Percentiles rank a stretch among this genome's conserved stretches.
Evolutionary conservation across 64 coral and sea anemone genomes (phyloP).

Genomic region (Platygyra sinensis): DNA sequence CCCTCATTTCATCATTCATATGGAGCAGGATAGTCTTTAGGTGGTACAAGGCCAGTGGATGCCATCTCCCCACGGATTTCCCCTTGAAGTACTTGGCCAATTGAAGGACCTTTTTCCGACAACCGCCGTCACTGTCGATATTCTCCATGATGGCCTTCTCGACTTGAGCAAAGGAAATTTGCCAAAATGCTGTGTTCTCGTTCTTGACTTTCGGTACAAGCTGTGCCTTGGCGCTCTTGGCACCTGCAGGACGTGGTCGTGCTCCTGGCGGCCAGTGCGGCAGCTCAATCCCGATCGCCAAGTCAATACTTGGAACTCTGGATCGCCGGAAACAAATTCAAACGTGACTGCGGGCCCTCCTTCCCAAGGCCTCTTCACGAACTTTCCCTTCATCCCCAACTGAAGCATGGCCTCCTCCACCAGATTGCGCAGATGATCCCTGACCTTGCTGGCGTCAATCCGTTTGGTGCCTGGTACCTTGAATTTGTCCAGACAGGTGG

Average conservation of each 20-base stretch:
- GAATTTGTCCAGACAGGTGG: conserved; percentile 21
- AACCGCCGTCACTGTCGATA: conserved; percentile 34
- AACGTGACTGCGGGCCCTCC: conserved; percentile 48
- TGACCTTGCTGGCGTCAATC: conserved; percentile 5
- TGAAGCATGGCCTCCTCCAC: neutral
- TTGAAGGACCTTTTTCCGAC: conserved; percentile 45
- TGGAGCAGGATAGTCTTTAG: conserved; percentile 26
- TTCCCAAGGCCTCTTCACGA: neutral
- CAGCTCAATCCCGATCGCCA: conserved; percentile 32
- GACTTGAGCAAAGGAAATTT: conserved; percentile 41
- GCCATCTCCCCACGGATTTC: neutral
- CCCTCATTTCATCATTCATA: neutral
- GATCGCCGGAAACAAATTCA: neutral
- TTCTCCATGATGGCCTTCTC: conserved; percentile 18
- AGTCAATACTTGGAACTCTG: conserved; percentile 30
- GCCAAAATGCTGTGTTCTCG: neutral
- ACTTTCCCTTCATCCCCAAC: neutral
- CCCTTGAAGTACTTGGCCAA: conserved; percentile 49
- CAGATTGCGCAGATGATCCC: neutral
- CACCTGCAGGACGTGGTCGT: neutral
- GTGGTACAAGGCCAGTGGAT: conserved; percentile 17
- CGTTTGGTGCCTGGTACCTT: neutral
- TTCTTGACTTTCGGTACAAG: conserved; percentile 27
- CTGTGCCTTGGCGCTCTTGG: neutral
- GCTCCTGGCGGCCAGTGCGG: conserved; percentile 4